Evolutionary conservation across 2,888 invertebrate genomes (phyloP).

Genomic region (Zhuqinia jingwanae): DNA sequence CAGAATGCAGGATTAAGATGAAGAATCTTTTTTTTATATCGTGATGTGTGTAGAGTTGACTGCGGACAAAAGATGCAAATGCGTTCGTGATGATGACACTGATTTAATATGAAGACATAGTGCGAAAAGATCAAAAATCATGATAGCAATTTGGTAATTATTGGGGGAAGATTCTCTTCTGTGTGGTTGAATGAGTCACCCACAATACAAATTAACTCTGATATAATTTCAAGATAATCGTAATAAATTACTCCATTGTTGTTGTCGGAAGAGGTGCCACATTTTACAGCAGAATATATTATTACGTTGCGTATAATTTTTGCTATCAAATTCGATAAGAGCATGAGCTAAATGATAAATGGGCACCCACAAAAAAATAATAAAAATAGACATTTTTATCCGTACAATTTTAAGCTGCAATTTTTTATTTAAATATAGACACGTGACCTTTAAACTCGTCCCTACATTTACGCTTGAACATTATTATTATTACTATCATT

Average conservation of each 20-base stretch:
- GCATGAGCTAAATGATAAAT: not conserved
- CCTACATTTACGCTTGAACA: not conserved
- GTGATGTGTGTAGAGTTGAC: not conserved
- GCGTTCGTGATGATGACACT: conserved; percentile 54
- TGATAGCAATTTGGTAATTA: not conserved
- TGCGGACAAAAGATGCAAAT: conserved; percentile 5
- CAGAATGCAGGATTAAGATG: not conserved
- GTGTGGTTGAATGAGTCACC: not conserved
- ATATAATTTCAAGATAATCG: conserved; percentile 16
- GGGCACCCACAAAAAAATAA: not conserved
- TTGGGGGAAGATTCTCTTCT: not conserved
- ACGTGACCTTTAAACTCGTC: conserved; percentile 29
- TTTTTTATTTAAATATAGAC: too few relatives aligned
- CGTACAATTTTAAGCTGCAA: not conserved
- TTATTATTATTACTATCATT: not conserved
- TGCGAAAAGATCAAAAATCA: conserved; percentile 43
- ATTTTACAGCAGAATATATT: not conserved
- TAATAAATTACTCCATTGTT: conserved; percentile 55
- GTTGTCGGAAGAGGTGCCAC: conserved; percentile 58
- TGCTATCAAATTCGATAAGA: too few relatives aligned
- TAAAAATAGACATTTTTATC: not conserved
- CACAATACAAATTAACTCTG: conserved; percentile 11
- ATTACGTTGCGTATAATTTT: too few relatives aligned
- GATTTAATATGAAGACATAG: conserved; percentile 55
- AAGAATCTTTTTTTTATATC: not conserved